A percentile compares a stretch with the other conserved stretches of the same genome.
Conservation (phyloP, 2,113 vertebrate species). For the Fregetta grallaria region DNA sequence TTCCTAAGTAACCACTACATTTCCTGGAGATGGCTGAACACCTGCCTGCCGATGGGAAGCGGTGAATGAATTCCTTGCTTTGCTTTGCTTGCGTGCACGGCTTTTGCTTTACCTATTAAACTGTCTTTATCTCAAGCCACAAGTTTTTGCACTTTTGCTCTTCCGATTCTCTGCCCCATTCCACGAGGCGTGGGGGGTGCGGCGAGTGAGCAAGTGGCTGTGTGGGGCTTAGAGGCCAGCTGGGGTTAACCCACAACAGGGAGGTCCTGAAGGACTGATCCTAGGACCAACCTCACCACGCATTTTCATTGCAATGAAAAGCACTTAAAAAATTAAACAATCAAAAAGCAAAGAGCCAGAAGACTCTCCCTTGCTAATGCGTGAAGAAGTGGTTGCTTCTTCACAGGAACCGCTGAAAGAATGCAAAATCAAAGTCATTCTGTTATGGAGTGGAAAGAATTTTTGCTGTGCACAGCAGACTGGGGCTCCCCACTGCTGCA, state of each 20-base stretch:
- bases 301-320: background rate
- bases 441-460: accelerated
- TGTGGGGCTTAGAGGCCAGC: accelerated
- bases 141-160: background rate
- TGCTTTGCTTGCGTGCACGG: accelerated
- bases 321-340: background rate
- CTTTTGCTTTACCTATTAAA: background rate
- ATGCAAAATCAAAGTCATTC: background rate
- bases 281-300: background rate
- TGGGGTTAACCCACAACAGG: accelerated
- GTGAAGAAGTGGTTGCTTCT: background rate
- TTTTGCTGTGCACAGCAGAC: background rate
- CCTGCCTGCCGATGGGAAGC: accelerated
- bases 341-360: background rate
- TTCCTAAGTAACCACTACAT: background rate
- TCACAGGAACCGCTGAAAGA: background rate
- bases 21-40: background rate
- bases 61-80: background rate
- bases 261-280: background rate
- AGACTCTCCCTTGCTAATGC: background rate
- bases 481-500: background rate
- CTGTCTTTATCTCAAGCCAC: background rate
- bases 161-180: background rate
- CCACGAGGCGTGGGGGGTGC: accelerated
- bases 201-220: background rate